Evolutionary conservation across 1,140 invertebrate species (phyloP).

Genomic region (Zaprionus tsacasi): DNA sequence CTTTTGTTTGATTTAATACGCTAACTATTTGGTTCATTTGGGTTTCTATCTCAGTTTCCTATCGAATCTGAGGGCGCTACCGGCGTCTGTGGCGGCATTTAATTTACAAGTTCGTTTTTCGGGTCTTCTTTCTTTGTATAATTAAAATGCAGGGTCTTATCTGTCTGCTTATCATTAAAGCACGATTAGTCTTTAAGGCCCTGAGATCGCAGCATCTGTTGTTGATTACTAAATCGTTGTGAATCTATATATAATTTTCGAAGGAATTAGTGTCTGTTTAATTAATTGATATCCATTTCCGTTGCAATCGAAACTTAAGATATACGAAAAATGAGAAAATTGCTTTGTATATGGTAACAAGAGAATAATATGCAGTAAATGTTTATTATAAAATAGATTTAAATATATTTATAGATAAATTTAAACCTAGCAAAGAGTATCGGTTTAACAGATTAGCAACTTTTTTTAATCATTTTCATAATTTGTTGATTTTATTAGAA

Average conservation of each 20-base stretch:
- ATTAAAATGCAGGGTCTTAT: slow-evolving; percentile 57
- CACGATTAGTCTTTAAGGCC: slow-evolving; percentile 52
- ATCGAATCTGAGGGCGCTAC: slow-evolving; percentile 50
- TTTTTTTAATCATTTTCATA: background rate
- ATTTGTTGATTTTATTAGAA: background rate
- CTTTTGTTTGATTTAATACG: slow-evolving; percentile 39
- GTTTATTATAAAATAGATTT: background rate
- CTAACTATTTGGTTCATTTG: slow-evolving; percentile 21
- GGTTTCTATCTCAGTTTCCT: slow-evolving; percentile 14
- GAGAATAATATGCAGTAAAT: background rate
- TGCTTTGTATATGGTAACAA: background rate
- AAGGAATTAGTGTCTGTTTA: slow-evolving; percentile 26
- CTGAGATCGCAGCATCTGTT: slow-evolving; percentile 30
- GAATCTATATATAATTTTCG: slow-evolving; percentile 14
- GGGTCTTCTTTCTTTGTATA: slow-evolving; percentile 44
- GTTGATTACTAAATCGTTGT: slow-evolving; percentile 33
- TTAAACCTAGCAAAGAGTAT: background rate
- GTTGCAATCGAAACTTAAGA: background rate
- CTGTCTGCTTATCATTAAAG: slow-evolving; percentile 67
- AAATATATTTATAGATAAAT: background rate
- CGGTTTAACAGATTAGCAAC: background rate
- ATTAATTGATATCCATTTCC: slow-evolving; percentile 31
- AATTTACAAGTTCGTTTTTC: slow-evolving; percentile 67
- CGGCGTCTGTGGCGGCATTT: slow-evolving; percentile 30
- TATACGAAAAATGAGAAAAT: background rate